phyloP scores from a whole-genome alignment of 2,113 vertebrate genomes.

The Pristiophorus japonicus region DNA sequence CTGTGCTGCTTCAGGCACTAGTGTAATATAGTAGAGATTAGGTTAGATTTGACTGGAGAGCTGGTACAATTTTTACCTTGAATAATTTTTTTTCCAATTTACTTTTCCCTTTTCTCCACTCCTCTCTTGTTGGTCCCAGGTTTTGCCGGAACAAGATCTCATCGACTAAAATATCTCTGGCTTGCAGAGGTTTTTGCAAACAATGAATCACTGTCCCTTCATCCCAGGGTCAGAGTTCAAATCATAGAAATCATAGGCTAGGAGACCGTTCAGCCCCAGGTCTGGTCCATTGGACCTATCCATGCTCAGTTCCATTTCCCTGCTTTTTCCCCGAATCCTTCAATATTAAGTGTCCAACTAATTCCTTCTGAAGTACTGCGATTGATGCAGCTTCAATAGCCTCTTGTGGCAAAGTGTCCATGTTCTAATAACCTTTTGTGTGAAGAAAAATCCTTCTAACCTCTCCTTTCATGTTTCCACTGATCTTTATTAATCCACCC shows the following conservation, averaged over 20 bases:
- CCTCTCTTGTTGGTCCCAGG: not conserved
- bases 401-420: not conserved
- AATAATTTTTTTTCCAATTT: not conserved
- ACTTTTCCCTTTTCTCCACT: not conserved
- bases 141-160: not conserved
- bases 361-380: not conserved
- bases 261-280: not conserved
- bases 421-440: not conserved
- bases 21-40: not conserved
- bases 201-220: not conserved
- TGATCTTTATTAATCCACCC: not conserved
- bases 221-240: not conserved
- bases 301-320: not conserved
- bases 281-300: not conserved
- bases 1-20: not conserved
- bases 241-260: not conserved
- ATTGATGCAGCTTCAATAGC: not conserved
- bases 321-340: not conserved
- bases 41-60: constrained; percentile 7
- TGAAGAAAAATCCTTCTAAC: not conserved
- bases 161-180: not conserved
- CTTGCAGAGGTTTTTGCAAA: not conserved
- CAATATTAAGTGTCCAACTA: not conserved
- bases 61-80: not conserved
- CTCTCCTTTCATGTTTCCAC: not conserved